phyloP scores from a whole-genome alignment of 2,888 invertebrate genomes.

The Aphodius sticticus region DNA sequence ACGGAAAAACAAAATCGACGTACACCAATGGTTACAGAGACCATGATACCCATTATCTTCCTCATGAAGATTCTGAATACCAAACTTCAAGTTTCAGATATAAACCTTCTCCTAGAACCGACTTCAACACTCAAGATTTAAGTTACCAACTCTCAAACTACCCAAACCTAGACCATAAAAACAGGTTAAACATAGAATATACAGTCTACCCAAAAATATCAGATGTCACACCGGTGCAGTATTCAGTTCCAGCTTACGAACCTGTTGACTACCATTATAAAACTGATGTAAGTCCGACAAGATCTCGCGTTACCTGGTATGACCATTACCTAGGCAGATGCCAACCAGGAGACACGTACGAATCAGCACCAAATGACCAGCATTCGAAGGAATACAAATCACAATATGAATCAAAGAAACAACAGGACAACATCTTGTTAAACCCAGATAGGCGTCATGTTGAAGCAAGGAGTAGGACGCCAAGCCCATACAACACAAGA shows the following conservation, averaged over 20 bases:
- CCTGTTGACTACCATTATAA: background rate
- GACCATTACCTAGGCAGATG: slow-evolving; percentile 18
- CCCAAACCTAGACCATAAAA: slow-evolving; percentile 9
- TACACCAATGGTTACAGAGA: background rate
- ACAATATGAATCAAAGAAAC: background rate
- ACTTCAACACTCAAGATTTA: slow-evolving; percentile 14
- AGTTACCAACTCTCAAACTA: slow-evolving; percentile 17
- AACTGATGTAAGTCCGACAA: background rate
- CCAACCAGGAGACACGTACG: background rate
- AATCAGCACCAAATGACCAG: background rate
- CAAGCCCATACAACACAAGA: background rate
- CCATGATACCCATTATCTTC: background rate
- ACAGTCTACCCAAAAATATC: slow-evolving; percentile 17
- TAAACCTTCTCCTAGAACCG: slow-evolving; percentile 5
- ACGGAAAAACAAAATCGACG: too few species aligned
- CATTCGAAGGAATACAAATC: background rate
- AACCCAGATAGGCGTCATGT: slow-evolving; percentile 7
- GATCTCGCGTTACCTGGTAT: slow-evolving; percentile 19
- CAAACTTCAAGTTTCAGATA: background rate
- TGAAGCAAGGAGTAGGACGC: background rate
- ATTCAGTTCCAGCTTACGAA: background rate
- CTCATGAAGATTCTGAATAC: background rate
- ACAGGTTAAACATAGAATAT: slow-evolving; percentile 14
- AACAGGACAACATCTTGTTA: slow-evolving; percentile 16
- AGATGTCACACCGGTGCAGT: background rate